Evolutionary conservation across 1,140 invertebrate genomes (phyloP).

Genomic region (Drosophila lacteicornis): DNA sequence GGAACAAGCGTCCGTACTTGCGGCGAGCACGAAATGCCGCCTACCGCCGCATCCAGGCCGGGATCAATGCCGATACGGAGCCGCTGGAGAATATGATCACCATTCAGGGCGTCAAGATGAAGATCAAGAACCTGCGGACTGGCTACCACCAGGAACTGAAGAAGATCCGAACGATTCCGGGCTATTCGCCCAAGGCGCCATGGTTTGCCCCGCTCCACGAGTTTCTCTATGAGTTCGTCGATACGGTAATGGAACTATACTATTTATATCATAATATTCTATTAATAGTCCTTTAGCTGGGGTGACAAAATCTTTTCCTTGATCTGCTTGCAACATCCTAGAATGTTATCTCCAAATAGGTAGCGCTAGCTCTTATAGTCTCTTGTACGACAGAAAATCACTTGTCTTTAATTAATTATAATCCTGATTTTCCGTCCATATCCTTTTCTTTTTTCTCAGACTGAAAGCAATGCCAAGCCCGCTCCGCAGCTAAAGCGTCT

Average conservation of each 20-base stretch:
- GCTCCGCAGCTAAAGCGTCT: slow-evolving; percentile 34
- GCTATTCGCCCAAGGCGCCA: slow-evolving; percentile 47
- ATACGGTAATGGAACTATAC: slow-evolving; percentile 42
- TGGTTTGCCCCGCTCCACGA: slow-evolving; percentile 61
- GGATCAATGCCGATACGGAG: slow-evolving; percentile 42
- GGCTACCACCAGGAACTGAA: slow-evolving; percentile 62
- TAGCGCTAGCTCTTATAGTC: too few species aligned
- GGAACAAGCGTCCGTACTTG: slow-evolving; percentile 55
- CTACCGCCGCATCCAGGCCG: slow-evolving; percentile 58
- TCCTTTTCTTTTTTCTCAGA: slow-evolving; percentile 2
- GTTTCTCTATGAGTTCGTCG: slow-evolving; percentile 49
- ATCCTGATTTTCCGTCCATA: background rate
- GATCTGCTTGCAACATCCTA: too few species aligned
- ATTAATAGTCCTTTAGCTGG: too few species aligned
- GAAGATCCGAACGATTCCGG: slow-evolving; percentile 52
- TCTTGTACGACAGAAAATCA: too few species aligned
- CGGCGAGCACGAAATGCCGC: slow-evolving; percentile 49
- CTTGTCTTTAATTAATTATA: too few species aligned
- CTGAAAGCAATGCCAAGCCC: background rate
- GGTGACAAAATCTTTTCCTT: too few species aligned
- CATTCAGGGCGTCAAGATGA: slow-evolving; percentile 53
- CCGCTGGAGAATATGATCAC: slow-evolving; percentile 31
- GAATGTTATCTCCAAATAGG: too few species aligned
- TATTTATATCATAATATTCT: too few species aligned
- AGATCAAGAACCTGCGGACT: slow-evolving; percentile 66